Conservation (phyloP, 2,113 vertebrate genomes). For the Tenebrosternarchus preto region DNA sequence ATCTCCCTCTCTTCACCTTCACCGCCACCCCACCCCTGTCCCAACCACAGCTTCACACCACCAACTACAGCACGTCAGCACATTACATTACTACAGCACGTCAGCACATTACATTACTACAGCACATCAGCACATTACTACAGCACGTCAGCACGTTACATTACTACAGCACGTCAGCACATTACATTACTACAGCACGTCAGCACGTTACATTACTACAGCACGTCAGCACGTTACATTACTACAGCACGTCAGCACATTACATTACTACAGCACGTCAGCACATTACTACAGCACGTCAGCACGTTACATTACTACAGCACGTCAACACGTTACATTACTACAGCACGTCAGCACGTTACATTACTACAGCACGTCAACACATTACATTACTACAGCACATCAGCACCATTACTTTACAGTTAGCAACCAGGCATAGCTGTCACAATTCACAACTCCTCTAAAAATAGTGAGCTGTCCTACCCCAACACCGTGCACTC, state of each 20-base stretch:
- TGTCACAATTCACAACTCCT: conserved; percentile 28
- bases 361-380: background rate
- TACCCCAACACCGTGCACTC: conserved; percentile 41
- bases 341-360: background rate
- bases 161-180: background rate
- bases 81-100: background rate
- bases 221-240: background rate
- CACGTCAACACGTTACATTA: background rate
- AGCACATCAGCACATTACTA: background rate
- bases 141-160: background rate
- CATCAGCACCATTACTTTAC: background rate
- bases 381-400: background rate
- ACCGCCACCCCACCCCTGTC: background rate
- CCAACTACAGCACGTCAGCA: background rate
- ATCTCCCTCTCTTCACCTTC: background rate
- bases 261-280: too few species aligned
- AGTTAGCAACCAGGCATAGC: background rate
- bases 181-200: background rate
- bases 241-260: background rate
- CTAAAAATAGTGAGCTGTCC: conserved; percentile 68
- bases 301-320: background rate
- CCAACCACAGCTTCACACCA: background rate
- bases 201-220: background rate
- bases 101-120: background rate
- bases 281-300: background rate